These are phyloP conservation scores for Merluccius polli DNA, from an alignment of 2,797 vertebrate genomes.

Conservation along the genomic window DNA sequence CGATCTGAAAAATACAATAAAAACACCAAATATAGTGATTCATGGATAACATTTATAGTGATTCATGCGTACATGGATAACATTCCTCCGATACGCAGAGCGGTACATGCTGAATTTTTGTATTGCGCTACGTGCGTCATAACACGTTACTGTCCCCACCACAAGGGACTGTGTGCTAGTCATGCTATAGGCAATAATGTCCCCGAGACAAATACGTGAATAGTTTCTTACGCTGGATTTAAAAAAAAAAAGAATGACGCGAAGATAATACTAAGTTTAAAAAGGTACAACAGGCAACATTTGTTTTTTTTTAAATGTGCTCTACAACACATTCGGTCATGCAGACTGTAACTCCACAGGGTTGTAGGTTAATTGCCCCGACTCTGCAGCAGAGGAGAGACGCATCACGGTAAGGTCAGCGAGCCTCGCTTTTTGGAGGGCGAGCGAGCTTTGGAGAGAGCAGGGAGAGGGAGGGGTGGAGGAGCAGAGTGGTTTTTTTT, in stretches of 20 bases:
- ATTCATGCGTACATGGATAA: background rate
- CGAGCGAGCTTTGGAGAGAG: background rate
- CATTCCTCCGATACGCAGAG: background rate
- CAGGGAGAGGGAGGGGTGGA: background rate
- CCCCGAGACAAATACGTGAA: background rate
- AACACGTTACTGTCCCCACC: background rate
- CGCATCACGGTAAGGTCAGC: background rate
- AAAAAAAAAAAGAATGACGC: background rate
- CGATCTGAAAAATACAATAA: slow-evolving; percentile 71
- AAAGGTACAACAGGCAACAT: background rate
- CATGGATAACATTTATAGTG: background rate
- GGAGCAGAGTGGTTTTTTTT: background rate
- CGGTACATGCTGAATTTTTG: background rate
- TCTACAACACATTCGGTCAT: background rate
- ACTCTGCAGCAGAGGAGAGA: background rate
- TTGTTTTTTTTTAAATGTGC: background rate
- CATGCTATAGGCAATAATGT: background rate
- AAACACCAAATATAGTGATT: background rate
- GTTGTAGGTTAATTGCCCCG: background rate
- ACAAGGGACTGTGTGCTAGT: too few species aligned
- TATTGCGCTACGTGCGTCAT: background rate
- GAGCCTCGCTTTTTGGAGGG: background rate
- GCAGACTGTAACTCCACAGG: background rate
- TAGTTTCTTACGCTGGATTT: background rate
- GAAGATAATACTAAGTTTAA: background rate